Evolutionary conservation across 2,797 vertebrate genomes (phyloP).

Genomic region (Stomatorhinus walkeri): DNA sequence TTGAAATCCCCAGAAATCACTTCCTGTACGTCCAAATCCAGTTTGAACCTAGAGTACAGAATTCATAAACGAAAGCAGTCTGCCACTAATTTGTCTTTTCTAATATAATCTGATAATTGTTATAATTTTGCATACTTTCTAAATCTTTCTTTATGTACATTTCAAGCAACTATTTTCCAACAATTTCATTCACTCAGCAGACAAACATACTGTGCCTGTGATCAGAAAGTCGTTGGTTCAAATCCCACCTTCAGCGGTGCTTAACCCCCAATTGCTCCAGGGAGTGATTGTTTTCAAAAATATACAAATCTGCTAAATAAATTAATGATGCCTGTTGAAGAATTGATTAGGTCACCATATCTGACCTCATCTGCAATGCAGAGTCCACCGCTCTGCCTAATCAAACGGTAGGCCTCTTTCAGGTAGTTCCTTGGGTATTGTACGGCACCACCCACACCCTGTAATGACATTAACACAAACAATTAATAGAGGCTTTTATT

Average conservation of each 20-base stretch:
- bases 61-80: neutral
- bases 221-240: neutral
- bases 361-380: constrained; percentile 88
- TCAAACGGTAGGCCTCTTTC: constrained; percentile 72
- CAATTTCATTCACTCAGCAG: neutral
- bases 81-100: neutral
- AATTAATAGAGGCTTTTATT: constrained; percentile 15
- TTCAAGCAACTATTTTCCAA: neutral
- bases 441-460: constrained; percentile 81
- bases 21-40: constrained; percentile 84
- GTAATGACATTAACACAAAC: constrained; percentile 17
- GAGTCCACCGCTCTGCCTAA: constrained; percentile 75
- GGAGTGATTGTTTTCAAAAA: neutral
- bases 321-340: neutral
- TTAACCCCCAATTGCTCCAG: neutral
- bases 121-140: neutral
- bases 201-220: neutral
- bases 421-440: constrained; percentile 86
- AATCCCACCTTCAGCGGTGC: neutral
- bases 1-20: constrained; percentile 92
- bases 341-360: neutral
- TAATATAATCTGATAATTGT: neutral
- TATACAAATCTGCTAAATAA: neutral
- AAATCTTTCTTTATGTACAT: neutral
- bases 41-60: constrained; percentile 79